Percentiles rank a stretch among this genome's conserved stretches.
Conservation (phyloP, 2,113 vertebrate genomes). For the Zosterops lateralis region DNA sequence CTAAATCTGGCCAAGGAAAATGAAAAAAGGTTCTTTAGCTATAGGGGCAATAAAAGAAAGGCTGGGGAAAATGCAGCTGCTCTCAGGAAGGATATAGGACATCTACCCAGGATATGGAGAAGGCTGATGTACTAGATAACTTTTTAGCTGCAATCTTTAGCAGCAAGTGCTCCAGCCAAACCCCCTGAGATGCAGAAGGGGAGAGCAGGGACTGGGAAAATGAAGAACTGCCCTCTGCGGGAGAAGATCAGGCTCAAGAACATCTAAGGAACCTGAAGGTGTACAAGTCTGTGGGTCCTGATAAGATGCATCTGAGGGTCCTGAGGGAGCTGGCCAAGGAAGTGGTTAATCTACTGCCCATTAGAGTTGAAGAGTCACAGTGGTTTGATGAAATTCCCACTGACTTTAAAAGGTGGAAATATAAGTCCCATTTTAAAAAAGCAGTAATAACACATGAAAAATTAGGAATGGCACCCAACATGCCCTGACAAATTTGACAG, state of each 20-base stretch:
- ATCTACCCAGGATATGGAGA: background rate
- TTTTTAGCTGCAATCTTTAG: background rate
- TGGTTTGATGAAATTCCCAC: background rate
- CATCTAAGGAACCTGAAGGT: background rate
- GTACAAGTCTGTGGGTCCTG: background rate
- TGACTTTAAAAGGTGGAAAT: background rate
- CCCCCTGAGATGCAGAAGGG: background rate
- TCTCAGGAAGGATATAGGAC: background rate
- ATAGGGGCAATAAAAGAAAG: background rate
- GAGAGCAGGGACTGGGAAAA: background rate
- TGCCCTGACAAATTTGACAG: background rate
- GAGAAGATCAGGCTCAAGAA: background rate
- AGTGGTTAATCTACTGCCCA: too few species aligned
- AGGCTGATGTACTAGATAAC: background rate
- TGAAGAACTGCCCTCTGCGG: background rate
- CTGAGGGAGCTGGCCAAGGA: background rate
- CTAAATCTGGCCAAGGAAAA: background rate
- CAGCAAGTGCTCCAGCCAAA: background rate
- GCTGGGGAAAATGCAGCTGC: background rate
- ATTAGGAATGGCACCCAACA: background rate
- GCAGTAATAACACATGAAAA: background rate
- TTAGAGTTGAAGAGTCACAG: background rate
- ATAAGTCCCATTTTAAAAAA: accelerated
- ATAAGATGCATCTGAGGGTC: too few species aligned
- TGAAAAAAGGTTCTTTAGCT: background rate